phyloP scores from a whole-genome alignment of 2,888 invertebrate genomes.

The Drosophila mimica region DNA sequence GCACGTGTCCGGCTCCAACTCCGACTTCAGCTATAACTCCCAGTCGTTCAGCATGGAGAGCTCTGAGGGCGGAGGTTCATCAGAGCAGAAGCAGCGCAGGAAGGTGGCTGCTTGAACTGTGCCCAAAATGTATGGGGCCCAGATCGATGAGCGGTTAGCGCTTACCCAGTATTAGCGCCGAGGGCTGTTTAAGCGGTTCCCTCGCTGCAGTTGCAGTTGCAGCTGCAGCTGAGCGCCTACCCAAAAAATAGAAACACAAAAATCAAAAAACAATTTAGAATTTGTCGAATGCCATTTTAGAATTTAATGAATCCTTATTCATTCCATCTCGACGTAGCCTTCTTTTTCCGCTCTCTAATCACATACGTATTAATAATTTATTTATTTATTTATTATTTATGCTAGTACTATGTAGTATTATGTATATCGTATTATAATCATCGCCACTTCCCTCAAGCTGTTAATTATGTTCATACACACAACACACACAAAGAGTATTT shows the following conservation, averaged over 20 bases:
- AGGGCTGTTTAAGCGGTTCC: conserved; percentile 30
- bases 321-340: background rate
- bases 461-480: conserved; percentile 25
- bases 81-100: background rate
- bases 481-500: conserved; percentile 27
- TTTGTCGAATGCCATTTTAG: conserved; percentile 58
- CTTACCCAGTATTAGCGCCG: conserved; percentile 51
- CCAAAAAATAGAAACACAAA: conserved; percentile 9
- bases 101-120: conserved; percentile 3
- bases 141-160: background rate
- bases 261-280: conserved; percentile 28
- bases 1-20: conserved; percentile 12
- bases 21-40: conserved; percentile 2
- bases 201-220: conserved; percentile 15
- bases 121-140: conserved; percentile 13
- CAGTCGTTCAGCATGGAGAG: conserved; percentile 39
- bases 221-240: conserved; percentile 17
- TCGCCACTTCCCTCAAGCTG: conserved; percentile 2
- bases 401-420: conserved; percentile 36
- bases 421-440: conserved; percentile 18
- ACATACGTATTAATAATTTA: conserved; percentile 49
- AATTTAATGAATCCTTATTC: conserved; percentile 30
- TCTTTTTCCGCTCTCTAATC: conserved; percentile 18
- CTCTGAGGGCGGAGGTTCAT: conserved; percentile 21
- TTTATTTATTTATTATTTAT: conserved; percentile 38